Percentiles rank a stretch among this genome's conserved stretches.
phyloP scores from a whole-genome alignment of 2,888 invertebrate species.

The Trichopoda pennipes region DNA sequence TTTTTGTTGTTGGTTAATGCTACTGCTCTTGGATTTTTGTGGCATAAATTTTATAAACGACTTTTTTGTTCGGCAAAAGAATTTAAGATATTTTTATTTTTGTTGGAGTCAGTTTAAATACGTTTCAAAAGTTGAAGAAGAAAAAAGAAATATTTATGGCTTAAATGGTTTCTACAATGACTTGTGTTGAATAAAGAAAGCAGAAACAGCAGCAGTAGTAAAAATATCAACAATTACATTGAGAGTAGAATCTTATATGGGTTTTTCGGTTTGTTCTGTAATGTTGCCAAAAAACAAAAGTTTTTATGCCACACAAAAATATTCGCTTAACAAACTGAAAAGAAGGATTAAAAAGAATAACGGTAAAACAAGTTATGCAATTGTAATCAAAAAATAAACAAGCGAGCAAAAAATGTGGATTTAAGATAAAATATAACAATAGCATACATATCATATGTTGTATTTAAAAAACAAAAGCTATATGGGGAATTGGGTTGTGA shows the following conservation, averaged over 20 bases:
- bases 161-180: conserved; percentile 61
- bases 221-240: conserved; percentile 5
- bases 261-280: conserved; percentile 40
- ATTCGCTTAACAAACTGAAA: conserved; percentile 36
- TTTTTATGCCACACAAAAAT: conserved; percentile 55
- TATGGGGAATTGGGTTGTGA: conserved; percentile 21
- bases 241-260: conserved; percentile 12
- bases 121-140: background rate
- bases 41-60: conserved; percentile 58
- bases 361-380: conserved; percentile 21
- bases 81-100: conserved; percentile 47
- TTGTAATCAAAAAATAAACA: conserved; percentile 41
- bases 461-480: background rate
- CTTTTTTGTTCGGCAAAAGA: conserved; percentile 59
- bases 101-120: conserved; percentile 9
- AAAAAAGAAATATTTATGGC: conserved; percentile 51
- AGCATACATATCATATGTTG: background rate
- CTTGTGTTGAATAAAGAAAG: conserved; percentile 44
- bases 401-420: conserved; percentile 44
- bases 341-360: background rate
- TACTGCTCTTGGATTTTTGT: conserved; percentile 30
- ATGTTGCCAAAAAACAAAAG: conserved; percentile 66
- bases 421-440: background rate
- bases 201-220: conserved; percentile 3
- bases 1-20: conserved; percentile 32